Base-by-base conservation (phyloP, 1,140 invertebrate genomes). In the Papilio polytes region DNA sequence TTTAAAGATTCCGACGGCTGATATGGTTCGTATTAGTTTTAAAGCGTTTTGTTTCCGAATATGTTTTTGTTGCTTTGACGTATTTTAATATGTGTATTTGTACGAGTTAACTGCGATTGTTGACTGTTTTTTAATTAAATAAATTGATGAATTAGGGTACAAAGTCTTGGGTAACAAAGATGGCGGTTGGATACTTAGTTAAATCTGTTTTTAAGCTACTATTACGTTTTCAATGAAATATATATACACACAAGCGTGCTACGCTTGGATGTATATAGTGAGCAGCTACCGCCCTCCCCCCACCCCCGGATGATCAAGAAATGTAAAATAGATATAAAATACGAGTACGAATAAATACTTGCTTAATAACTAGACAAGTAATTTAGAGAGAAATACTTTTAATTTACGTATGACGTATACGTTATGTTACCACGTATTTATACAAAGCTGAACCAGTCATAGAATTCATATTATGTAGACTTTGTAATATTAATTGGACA, bases 21-120 rank as follows among this genome's bases (percentile, higher is more conserved):
- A 85, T 86, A 86, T 56, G 15, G 36, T 51, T 51, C 78, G 72
- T 79, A 84, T 85, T 84, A 84, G 72, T 72, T 80, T 48, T 53
- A 53, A 82, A 41, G 78, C 73, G 80, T 81, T 80, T 82, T 80
- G 83, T 77, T 82, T 82, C 76, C 26, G 59, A 74, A 84, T 81
- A 73, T 78, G 81, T 85, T 82, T 59, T 44, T 82, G 41, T 74
- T 63, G 3, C 63, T 70, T 70, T 70, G 13, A 70, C 63, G 63
- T 70, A 70, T 70, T 70, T 70, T 31, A 70, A 70, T 70, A 26
- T 22, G 56, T 59, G 22, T 26, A 31, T 41, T 31, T 73, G 63
- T 70, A 70, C 4, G 10, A 63, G 59, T 70, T 70, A 9, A 70
- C 4, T 70, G 26, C 26, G 13, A 70, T 31, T 36, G 63, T 70